phyloP scores from a whole-genome alignment of 2,888 invertebrate species.

The Zygothrica quintamaculata region DNA sequence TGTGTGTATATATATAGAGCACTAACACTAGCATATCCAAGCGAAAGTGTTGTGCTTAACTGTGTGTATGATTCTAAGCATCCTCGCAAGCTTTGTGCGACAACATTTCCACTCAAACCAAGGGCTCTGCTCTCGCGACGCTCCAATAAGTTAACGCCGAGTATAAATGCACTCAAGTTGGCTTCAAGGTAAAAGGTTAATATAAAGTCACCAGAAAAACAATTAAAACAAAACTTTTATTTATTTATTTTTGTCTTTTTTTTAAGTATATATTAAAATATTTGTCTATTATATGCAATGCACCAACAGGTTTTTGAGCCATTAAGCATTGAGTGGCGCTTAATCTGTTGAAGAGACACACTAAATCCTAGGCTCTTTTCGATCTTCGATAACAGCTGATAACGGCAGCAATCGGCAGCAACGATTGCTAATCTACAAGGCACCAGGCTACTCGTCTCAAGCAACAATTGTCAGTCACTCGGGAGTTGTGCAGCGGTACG shows the following conservation, averaged over 20 bases:
- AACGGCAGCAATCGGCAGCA: slow-evolving; percentile 32
- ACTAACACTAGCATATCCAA: not conserved
- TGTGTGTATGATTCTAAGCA: slow-evolving; percentile 33
- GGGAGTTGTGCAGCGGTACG: slow-evolving; percentile 67
- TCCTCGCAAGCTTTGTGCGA: slow-evolving; percentile 40
- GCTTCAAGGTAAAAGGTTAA: slow-evolving; percentile 22
- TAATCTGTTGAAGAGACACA: not conserved
- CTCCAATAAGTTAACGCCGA: slow-evolving; percentile 34
- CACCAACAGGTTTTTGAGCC: no score
- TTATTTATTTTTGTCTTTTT: no score
- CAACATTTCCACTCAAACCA: slow-evolving; percentile 36
- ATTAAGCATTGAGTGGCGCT: no score
- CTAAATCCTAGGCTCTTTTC: not conserved
- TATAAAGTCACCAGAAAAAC: slow-evolving; percentile 4
- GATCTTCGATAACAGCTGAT: slow-evolving; percentile 46
- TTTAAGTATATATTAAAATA: not conserved
- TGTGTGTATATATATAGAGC: no score
- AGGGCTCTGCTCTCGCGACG: slow-evolving; percentile 30
- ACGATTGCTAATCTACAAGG: slow-evolving; percentile 37
- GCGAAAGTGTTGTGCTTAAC: slow-evolving; percentile 34
- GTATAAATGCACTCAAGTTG: slow-evolving; percentile 7
- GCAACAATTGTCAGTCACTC: slow-evolving; percentile 59
- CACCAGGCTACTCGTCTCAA: slow-evolving; percentile 18
- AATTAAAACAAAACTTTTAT: no score
- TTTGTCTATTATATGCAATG: no score